Evolutionary conservation across 2,113 vertebrate genomes (phyloP).

Genomic region (Gadus chalcogrammus): DNA sequence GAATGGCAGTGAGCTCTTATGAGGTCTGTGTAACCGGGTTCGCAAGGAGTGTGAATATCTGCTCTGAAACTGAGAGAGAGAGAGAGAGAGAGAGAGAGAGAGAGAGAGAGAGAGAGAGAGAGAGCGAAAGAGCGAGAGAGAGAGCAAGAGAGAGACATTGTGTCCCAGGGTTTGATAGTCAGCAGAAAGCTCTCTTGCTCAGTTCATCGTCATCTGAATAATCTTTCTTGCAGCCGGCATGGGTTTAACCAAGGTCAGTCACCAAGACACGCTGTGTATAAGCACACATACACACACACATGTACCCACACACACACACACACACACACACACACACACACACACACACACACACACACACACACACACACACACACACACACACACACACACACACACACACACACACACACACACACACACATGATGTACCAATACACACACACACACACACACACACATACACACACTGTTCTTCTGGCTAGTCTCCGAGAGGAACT

Average conservation of each 20-base stretch:
- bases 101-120: slow-evolving; percentile 1
- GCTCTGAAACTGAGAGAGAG: background rate
- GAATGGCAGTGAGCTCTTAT: too few relatives aligned
- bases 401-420: background rate
- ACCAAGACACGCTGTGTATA: background rate
- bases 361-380: background rate
- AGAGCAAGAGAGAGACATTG: slow-evolving; percentile 15
- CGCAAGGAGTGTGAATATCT: too few relatives aligned
- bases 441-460: background rate
- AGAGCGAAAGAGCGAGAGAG: background rate
- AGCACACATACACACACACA: background rate
- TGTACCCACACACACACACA: background rate
- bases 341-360: background rate
- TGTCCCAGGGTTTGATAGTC: slow-evolving; percentile 8
- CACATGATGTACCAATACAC: background rate
- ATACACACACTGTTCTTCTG: slow-evolving; percentile 28
- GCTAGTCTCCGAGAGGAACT: slow-evolving; percentile 46
- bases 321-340: background rate
- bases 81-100: background rate
- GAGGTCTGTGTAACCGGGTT: too few relatives aligned
- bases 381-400: background rate
- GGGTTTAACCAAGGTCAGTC: slow-evolving; percentile 29
- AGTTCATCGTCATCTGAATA: slow-evolving; percentile 65
- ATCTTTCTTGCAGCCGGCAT: slow-evolving; percentile 42
- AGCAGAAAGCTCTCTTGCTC: slow-evolving; percentile 35